Evolutionary conservation across 2,113 vertebrate species (phyloP).

Genomic region (Empidonax traillii): DNA sequence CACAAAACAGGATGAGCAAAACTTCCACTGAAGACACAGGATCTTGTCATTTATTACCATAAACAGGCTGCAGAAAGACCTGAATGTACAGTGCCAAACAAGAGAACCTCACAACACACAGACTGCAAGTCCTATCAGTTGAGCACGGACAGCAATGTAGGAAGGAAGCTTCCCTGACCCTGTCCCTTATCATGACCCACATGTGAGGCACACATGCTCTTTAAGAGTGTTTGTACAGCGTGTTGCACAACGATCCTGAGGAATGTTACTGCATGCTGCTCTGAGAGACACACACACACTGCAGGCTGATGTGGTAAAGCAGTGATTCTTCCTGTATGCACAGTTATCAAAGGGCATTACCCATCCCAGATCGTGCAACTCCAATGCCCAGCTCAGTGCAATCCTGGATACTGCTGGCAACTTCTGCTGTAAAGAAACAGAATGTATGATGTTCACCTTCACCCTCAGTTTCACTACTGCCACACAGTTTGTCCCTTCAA

Average conservation of each 20-base stretch:
- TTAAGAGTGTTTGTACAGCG: accelerated
- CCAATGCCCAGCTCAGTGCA: not conserved
- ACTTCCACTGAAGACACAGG: not conserved
- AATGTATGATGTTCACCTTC: not conserved
- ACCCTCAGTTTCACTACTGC: not conserved
- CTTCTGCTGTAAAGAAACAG: not conserved
- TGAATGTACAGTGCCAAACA: not conserved
- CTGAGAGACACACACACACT: not conserved
- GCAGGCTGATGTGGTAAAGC: not conserved
- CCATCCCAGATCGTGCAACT: not conserved
- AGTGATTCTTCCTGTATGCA: not conserved
- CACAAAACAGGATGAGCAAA: not conserved
- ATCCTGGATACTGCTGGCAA: not conserved
- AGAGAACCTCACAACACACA: not conserved
- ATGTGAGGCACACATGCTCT: not conserved
- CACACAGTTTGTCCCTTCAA: not conserved
- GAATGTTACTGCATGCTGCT: not conserved
- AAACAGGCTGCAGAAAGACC: not conserved
- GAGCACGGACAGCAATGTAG: accelerated
- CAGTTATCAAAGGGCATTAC: not conserved
- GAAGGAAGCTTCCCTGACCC: not conserved
- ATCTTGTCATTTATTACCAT: not conserved
- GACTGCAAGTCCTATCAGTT: not conserved
- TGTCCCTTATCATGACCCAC: not conserved
- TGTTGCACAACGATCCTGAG: not conserved